Base-by-base conservation (phyloP, 2,113 vertebrate species). In the Cheirogaleus medius region DNA sequence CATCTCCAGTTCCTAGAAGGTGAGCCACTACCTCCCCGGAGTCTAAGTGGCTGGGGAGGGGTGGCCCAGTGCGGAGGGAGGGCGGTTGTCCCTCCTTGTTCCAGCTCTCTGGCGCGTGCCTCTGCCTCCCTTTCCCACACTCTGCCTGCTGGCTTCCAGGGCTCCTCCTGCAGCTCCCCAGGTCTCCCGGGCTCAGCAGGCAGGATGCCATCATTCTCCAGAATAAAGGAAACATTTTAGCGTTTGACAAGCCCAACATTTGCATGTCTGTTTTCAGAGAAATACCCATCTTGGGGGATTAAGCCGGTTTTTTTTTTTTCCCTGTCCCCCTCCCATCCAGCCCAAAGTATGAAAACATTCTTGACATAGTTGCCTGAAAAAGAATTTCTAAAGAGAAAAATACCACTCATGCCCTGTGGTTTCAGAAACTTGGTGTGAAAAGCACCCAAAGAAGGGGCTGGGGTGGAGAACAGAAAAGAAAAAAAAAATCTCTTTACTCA, bases 51-150 rank as follows among this genome's bases (percentile, higher is more conserved):
- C 42, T 12, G 7, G 63, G 58, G 27, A 25, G 8, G 56, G 11
- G 6, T 2, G 44, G n/a, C 52, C 49, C 11, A 12, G 18, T 58
- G 90, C 2, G 6, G 47, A 47, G 47, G 47, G 69, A 54, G 1
- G 93, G 97, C 60, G 71, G 98, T 87, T 56, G 94, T 98, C 98
- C 98, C 98, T 98, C 98, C 96, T 98, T 98, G 98, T 98, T 96
- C 98, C 98, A 98, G 98, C 99, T 99, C 99, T 98, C 99, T 99
- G 99, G 99, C 99, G 98, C 98, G 99, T 99, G 99, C 99, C 99
- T 99, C 97, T 87, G 98, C 98, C 92, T 97, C 98, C 99, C 98
- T 99, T 99, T 99, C 99, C 99, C 99, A 99, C 99, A 99, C 98
- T 99, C 98, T 98, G 98, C 98, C 98, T 98, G 98, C 99, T 98